Evolutionary conservation across 2,113 vertebrate genomes (phyloP).

Genomic region (Syngnathus typhle): DNA sequence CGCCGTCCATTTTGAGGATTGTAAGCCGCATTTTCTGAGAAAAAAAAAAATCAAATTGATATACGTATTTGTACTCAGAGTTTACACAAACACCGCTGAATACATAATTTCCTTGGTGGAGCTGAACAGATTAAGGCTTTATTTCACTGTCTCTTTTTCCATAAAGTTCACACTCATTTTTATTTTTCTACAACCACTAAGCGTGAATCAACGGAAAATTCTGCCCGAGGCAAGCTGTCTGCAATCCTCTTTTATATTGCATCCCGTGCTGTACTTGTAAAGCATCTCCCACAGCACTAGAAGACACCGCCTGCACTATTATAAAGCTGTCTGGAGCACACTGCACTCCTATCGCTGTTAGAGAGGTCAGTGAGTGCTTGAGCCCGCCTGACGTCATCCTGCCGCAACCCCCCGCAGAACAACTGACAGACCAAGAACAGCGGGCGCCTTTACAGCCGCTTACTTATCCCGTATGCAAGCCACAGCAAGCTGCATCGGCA

Average conservation of each 20-base stretch:
- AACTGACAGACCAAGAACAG: slow-evolving; percentile 29
- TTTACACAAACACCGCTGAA: neutral
- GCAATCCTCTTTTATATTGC: slow-evolving; percentile 17
- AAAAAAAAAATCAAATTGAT: no score
- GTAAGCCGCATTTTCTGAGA: no score
- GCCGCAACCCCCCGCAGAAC: slow-evolving; percentile 57
- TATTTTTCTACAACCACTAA: slow-evolving; percentile 35
- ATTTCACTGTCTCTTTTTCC: slow-evolving; percentile 1
- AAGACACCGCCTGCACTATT: slow-evolving; percentile 42
- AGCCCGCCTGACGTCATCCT: slow-evolving; percentile 61
- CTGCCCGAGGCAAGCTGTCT: slow-evolving; percentile 30
- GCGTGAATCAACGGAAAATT: slow-evolving; percentile 19
- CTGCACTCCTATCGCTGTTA: slow-evolving; percentile 40
- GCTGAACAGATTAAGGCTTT: neutral
- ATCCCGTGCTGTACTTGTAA: slow-evolving; percentile 33
- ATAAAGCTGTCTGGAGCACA: slow-evolving; percentile 40
- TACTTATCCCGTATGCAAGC: slow-evolving; percentile 38
- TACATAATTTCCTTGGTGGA: neutral
- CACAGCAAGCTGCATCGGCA: slow-evolving; percentile 35
- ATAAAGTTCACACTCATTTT: slow-evolving; percentile 20
- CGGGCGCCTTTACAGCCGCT: slow-evolving; percentile 55
- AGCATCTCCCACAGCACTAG: slow-evolving; percentile 35
- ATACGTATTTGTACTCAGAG: no score
- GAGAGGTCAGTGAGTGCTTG: slow-evolving; percentile 69
- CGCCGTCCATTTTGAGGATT: no score